phyloP scores from a whole-genome alignment of 2,888 invertebrate genomes.

The Lasioglossum leucozonium region DNA sequence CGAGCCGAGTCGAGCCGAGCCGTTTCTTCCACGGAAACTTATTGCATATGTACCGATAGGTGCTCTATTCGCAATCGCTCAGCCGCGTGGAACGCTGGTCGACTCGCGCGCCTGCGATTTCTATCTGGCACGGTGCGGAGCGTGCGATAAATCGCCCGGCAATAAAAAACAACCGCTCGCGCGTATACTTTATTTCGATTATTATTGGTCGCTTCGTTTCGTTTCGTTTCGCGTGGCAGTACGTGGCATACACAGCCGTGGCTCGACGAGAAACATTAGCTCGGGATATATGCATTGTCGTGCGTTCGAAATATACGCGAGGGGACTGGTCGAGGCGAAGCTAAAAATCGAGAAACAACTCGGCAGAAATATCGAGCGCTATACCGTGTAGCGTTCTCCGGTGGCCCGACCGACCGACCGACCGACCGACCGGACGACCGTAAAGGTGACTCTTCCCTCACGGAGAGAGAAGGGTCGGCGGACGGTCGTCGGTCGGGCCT shows the following conservation, averaged over 20 bases:
- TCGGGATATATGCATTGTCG: slow-evolving; percentile 43
- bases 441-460: slow-evolving; percentile 32
- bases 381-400: slow-evolving; percentile 39
- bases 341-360: slow-evolving; percentile 27
- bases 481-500: not conserved
- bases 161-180: slow-evolving; percentile 33
- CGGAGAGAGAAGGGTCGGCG: slow-evolving; percentile 19
- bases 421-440: not conserved
- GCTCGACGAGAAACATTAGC: slow-evolving; percentile 43
- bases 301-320: slow-evolving; percentile 23
- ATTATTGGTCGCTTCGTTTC: slow-evolving; percentile 32
- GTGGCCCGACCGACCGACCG: not conserved
- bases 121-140: not conserved
- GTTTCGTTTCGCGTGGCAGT: not conserved
- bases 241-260: not conserved
- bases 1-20: not conserved
- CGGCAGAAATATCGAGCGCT: slow-evolving; percentile 46
- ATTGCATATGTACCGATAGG: not conserved
- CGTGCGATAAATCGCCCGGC: slow-evolving; percentile 29
- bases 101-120: not conserved
- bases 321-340: not conserved
- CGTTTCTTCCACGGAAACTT: not conserved
- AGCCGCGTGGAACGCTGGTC: not conserved
- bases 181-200: slow-evolving; percentile 30
- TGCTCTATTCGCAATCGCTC: slow-evolving; percentile 3